A percentile compares a stretch with the other conserved stretches of the same genome.
phyloP scores from a whole-genome alignment of 2,113 vertebrate genomes.

The Penelope pileata region DNA sequence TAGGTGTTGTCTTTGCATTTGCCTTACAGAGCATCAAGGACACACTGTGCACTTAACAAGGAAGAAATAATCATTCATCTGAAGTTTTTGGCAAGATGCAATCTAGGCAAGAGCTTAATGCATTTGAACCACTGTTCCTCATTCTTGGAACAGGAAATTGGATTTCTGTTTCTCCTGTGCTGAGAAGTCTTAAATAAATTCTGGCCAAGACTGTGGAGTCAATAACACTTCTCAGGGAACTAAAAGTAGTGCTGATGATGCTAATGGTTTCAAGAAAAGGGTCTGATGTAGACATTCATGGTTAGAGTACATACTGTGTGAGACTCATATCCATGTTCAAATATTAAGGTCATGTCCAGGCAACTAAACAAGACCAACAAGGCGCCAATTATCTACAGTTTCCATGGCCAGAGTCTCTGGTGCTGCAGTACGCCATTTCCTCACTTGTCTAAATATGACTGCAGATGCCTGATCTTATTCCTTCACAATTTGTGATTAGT shows the following conservation, averaged over 20 bases:
- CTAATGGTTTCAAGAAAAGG: not conserved
- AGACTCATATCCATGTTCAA: not conserved
- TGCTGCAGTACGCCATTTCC: not conserved
- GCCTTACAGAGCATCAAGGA: not conserved
- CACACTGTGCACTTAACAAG: not conserved
- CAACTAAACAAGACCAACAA: not conserved
- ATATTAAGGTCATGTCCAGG: not conserved
- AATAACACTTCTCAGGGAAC: not conserved
- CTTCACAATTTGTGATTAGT: not conserved
- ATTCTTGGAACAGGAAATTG: slow-evolving; percentile 48
- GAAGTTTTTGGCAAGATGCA: slow-evolving; percentile 4
- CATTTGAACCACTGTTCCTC: slow-evolving; percentile 31
- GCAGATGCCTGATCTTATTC: not conserved
- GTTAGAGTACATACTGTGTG: not conserved
- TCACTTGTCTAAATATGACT: not conserved
- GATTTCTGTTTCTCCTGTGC: slow-evolving; percentile 20
- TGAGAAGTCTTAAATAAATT: slow-evolving; percentile 9
- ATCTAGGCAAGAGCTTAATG: slow-evolving; percentile 35
- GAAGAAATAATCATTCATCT: slow-evolving; percentile 47
- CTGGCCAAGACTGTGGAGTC: not conserved
- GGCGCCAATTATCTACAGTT: too few relatives aligned
- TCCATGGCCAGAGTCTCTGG: not conserved
- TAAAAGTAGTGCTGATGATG: not conserved
- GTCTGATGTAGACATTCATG: not conserved
- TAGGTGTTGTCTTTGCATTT: not conserved